Evolutionary conservation across 92 coral and sea anemone genomes (phyloP).

Genomic region (Palythoa grandis): DNA sequence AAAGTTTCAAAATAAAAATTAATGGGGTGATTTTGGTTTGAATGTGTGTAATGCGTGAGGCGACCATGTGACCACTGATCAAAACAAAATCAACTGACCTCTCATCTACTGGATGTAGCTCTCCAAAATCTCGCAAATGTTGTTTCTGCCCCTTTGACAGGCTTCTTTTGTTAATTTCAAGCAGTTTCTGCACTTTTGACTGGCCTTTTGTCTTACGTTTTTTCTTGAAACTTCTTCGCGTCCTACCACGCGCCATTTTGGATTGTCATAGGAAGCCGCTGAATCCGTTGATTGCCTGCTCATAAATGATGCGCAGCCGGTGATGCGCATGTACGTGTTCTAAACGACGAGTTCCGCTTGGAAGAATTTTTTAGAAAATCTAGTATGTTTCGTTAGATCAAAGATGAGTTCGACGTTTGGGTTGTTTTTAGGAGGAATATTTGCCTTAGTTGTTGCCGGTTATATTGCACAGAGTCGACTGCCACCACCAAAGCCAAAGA

Average conservation of each 20-base stretch:
- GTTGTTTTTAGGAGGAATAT: slow-evolving; percentile 78
- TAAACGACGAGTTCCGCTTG: slow-evolving; percentile 40
- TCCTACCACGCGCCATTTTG: slow-evolving; percentile 87
- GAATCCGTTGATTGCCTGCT: neutral
- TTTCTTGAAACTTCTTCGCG: slow-evolving; percentile 53
- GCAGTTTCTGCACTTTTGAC: slow-evolving; percentile 50
- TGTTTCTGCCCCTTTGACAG: slow-evolving; percentile 76
- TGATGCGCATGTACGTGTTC: slow-evolving; percentile 94
- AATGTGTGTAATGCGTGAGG: no score
- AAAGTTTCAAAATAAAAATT: no score
- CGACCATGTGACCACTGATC: neutral
- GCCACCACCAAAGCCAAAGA: slow-evolving; percentile 97
- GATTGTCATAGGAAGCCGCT: slow-evolving; percentile 4
- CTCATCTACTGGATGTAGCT: slow-evolving; percentile 70
- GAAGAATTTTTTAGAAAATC: neutral
- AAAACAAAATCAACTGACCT: slow-evolving; percentile 46
- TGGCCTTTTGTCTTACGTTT: slow-evolving; percentile 35
- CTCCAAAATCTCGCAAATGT: slow-evolving; percentile 75
- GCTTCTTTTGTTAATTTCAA: slow-evolving; percentile 55
- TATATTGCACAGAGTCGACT: slow-evolving; percentile 98
- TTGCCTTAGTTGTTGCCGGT: slow-evolving; percentile 96
- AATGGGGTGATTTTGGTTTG: no score
- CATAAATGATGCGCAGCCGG: slow-evolving; percentile 66
- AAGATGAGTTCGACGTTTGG: slow-evolving; percentile 88
- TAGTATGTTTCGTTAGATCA: neutral